Percentiles rank a stretch among this genome's conserved stretches.
phyloP scores from a whole-genome alignment of 1,140 invertebrate genomes.

The Brachionus rubens region DNA sequence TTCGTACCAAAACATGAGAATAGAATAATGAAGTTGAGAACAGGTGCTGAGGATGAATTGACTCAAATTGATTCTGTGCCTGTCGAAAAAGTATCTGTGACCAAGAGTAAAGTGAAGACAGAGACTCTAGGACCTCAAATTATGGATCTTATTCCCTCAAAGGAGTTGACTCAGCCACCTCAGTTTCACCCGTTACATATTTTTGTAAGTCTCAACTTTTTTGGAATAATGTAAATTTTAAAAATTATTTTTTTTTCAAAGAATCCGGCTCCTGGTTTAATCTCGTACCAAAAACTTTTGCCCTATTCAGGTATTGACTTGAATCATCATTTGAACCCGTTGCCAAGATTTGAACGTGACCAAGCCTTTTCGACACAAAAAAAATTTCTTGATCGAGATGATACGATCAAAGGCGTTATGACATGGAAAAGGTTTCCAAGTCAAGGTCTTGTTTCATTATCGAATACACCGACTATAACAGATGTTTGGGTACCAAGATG shows the following conservation, averaged over 20 bases:
- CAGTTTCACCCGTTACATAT: slow-evolving; percentile 58
- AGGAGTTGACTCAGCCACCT: slow-evolving; percentile 55
- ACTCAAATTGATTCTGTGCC: slow-evolving; percentile 7
- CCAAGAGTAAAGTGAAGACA: not conserved
- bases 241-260: slow-evolving; percentile 46
- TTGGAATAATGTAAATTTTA: not conserved
- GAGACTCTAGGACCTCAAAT: not conserved
- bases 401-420: slow-evolving; percentile 57
- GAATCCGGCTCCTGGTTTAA: slow-evolving; percentile 59
- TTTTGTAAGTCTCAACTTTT: slow-evolving; percentile 56
- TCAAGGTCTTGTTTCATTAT: slow-evolving; percentile 55
- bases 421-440: slow-evolving; percentile 60
- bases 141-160: slow-evolving; percentile 51
- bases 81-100: not conserved
- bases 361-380: slow-evolving; percentile 55
- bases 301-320: slow-evolving; percentile 57
- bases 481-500: slow-evolving; percentile 59
- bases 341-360: slow-evolving; percentile 53
- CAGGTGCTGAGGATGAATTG: slow-evolving; percentile 54
- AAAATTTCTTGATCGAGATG: slow-evolving; percentile 57
- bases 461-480: slow-evolving; percentile 57
- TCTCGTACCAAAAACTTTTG: slow-evolving; percentile 55
- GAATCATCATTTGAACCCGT: slow-evolving; percentile 58
- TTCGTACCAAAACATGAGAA: slow-evolving; percentile 16
- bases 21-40: slow-evolving; percentile 49